These are phyloP conservation scores for Chaetops frenatus DNA, from an alignment of 2,113 vertebrate genomes.

Conservation along the genomic window DNA sequence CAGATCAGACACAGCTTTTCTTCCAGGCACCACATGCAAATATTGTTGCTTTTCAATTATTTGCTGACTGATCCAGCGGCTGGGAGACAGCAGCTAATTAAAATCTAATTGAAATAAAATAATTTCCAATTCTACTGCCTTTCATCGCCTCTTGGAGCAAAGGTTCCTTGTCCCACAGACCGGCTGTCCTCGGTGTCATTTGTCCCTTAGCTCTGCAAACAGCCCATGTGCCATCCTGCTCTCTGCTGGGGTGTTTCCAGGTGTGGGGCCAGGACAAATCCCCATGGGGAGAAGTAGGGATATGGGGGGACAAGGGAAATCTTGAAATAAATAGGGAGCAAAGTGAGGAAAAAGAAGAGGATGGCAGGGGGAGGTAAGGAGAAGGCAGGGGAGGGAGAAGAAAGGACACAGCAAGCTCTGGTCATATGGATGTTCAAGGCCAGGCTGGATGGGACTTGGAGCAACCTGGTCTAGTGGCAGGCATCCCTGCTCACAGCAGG, in stretches of 20 bases:
- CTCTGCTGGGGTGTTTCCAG: neutral
- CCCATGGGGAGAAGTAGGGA: neutral
- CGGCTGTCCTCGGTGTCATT: neutral
- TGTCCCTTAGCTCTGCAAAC: slow-evolving; percentile 2
- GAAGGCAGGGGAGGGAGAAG: neutral
- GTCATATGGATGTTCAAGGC: neutral
- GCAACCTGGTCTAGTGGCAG: neutral
- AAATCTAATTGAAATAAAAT: slow-evolving; percentile 76
- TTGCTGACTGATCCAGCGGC: slow-evolving; percentile 48
- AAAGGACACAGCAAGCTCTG: neutral
- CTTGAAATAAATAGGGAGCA: neutral
- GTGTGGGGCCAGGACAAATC: neutral
- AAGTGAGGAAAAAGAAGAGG: neutral
- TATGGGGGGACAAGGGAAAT: neutral
- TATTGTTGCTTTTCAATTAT: slow-evolving; percentile 71
- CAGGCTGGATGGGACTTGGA: neutral
- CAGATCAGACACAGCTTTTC: slow-evolving; percentile 48
- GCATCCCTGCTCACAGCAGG: neutral
- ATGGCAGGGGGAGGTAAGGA: neutral
- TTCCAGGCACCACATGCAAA: slow-evolving; percentile 65
- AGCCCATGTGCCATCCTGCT: neutral
- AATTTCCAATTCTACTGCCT: slow-evolving; percentile 50
- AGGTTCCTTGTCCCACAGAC: neutral
- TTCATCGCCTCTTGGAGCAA: slow-evolving; percentile 8
- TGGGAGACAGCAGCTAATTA: slow-evolving; percentile 72